phyloP scores from a whole-genome alignment of 2,888 invertebrate genomes.

The Eustalomyia histrio region DNA sequence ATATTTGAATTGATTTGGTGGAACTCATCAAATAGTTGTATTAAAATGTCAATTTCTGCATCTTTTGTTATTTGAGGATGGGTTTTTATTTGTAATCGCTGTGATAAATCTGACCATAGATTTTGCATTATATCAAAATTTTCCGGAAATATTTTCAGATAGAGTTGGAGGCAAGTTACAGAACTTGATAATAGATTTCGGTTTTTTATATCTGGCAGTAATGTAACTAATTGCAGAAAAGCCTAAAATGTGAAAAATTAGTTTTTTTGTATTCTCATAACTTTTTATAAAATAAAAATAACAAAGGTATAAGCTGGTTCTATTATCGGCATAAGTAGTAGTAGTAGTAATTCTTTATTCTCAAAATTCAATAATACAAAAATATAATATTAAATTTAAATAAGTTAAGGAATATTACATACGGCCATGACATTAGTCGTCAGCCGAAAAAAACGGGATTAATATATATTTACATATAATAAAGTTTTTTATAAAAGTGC shows the following conservation, averaged over 20 bases:
- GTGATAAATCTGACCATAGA: slow-evolving; percentile 68
- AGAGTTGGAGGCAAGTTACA: slow-evolving; percentile 70
- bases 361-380: too few relatives aligned
- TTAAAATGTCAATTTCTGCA: slow-evolving; percentile 69
- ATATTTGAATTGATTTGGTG: slow-evolving; percentile 62
- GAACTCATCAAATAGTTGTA: slow-evolving; percentile 72
- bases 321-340: too few relatives aligned
- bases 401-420: too few relatives aligned
- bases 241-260: slow-evolving; percentile 18
- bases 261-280: too few relatives aligned
- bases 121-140: slow-evolving; percentile 65
- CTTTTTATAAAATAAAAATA: too few relatives aligned
- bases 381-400: too few relatives aligned
- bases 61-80: slow-evolving; percentile 39
- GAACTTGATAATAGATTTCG: slow-evolving; percentile 69
- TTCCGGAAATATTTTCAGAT: slow-evolving; percentile 68
- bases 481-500: too few relatives aligned
- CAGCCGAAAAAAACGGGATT: too few relatives aligned
- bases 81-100: slow-evolving; percentile 41
- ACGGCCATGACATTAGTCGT: too few relatives aligned
- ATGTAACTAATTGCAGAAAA: slow-evolving; percentile 7
- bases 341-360: too few relatives aligned
- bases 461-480: too few relatives aligned
- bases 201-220: slow-evolving; percentile 7
- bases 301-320: too few relatives aligned